Evolutionary conservation across 2,797 vertebrate species (phyloP).

Genomic region (Sebastes itinus): DNA sequence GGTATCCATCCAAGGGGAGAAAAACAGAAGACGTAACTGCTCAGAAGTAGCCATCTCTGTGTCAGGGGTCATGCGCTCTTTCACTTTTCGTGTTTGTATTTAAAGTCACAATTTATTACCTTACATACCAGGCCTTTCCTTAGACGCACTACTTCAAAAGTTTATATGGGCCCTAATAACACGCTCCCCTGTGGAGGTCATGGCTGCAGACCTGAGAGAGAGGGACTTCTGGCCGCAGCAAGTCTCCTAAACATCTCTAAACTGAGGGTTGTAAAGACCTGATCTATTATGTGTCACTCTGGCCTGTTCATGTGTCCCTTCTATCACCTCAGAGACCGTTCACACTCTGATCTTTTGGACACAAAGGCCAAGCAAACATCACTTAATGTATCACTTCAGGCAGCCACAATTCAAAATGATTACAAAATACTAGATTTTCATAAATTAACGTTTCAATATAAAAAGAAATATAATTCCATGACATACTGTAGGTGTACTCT

Average conservation of each 20-base stretch:
- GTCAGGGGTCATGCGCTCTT: conserved; percentile 68
- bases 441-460: background rate
- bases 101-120: conserved; percentile 74
- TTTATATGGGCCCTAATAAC: conserved; percentile 74
- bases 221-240: conserved; percentile 56
- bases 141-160: conserved; percentile 76
- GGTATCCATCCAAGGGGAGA: conserved; percentile 60
- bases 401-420: background rate
- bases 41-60: conserved; percentile 63
- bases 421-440: background rate
- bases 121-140: conserved; percentile 73
- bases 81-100: conserved; percentile 78
- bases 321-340: conserved; percentile 54
- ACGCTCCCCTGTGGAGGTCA: conserved; percentile 57
- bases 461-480: background rate
- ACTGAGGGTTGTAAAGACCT: conserved; percentile 72
- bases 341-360: conserved; percentile 8
- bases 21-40: conserved; percentile 71
- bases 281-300: conserved; percentile 71
- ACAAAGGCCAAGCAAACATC: background rate
- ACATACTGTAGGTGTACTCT: background rate
- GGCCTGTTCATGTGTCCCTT: conserved; percentile 61
- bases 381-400: background rate
- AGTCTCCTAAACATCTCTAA: conserved; percentile 72
- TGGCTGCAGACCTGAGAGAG: conserved; percentile 50